A percentile compares a stretch with the other conserved stretches of the same genome.
phyloP scores from a whole-genome alignment of 1,140 invertebrate species.

The Brachionus angularis region DNA sequence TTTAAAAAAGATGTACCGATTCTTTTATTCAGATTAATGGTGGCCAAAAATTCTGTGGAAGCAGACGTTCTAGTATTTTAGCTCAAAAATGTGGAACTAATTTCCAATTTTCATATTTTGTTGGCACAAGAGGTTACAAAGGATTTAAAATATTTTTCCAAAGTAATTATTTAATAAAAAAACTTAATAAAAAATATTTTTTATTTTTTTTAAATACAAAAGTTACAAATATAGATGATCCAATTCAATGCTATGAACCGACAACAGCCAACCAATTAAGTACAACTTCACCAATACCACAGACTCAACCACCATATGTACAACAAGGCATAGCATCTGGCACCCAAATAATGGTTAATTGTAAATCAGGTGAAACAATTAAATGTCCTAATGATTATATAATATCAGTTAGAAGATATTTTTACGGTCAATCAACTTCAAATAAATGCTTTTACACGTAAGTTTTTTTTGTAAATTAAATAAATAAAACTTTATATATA shows the following conservation, averaged over 20 bases:
- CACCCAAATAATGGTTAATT: background rate
- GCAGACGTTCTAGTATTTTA: conserved; percentile 1
- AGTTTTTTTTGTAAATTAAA: background rate
- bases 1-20: conserved; percentile 24
- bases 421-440: conserved; percentile 11
- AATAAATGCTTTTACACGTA: conserved; percentile 42
- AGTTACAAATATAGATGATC: conserved; percentile 22
- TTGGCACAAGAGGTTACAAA: conserved; percentile 34
- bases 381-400: conserved; percentile 36
- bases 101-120: conserved; percentile 8
- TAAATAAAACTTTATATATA: background rate
- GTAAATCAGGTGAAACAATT: background rate
- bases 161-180: conserved; percentile 15
- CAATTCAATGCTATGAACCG: background rate
- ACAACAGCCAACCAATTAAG: background rate
- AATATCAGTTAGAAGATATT: conserved; percentile 13
- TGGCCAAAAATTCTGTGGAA: conserved; percentile 23
- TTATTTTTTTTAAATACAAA: background rate
- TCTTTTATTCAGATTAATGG: conserved; percentile 33
- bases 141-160: conserved; percentile 31
- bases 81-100: conserved; percentile 16
- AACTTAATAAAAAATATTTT: background rate
- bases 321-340: conserved; percentile 31
- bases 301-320: conserved; percentile 8
- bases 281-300: background rate